Percentiles rank a stretch among this genome's conserved stretches.
Evolutionary conservation across 2,113 vertebrate species (phyloP).

Genomic region (Epinephelus moara): DNA sequence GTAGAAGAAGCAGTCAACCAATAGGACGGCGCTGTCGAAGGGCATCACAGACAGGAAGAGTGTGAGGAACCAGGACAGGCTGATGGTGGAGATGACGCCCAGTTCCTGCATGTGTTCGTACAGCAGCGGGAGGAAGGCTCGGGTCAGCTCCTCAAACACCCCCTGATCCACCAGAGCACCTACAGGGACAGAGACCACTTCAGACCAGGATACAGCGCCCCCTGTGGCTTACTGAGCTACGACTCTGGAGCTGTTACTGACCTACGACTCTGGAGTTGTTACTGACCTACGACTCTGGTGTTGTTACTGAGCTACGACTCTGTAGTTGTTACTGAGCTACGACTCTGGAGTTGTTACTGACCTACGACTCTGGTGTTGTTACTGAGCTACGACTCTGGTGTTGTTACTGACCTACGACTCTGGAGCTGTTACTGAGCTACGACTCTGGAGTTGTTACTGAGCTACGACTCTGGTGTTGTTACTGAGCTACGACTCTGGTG

Average conservation of each 20-base stretch:
- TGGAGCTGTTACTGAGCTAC: conserved; percentile 89
- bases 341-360: conserved; percentile 88
- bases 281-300: conserved; percentile 93
- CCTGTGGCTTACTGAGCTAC: conserved; percentile 88
- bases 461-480: conserved; percentile 89
- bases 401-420: conserved; percentile 92
- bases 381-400: conserved; percentile 94
- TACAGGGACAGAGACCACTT: conserved; percentile 57
- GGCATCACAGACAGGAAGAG: conserved; percentile 98
- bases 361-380: conserved; percentile 89
- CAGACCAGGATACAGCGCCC: background rate
- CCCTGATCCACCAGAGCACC: conserved; percentile 97
- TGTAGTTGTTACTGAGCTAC: conserved; percentile 89
- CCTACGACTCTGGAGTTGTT: no score
- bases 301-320: conserved; percentile 92
- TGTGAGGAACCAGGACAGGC: conserved; percentile 97
- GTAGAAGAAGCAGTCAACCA: conserved; percentile 98
- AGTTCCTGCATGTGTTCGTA: conserved; percentile 96
- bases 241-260: conserved; percentile 89
- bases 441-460: conserved; percentile 88
- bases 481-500: conserved; percentile 93
- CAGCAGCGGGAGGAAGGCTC: conserved; percentile 90
- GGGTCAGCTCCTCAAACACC: conserved; percentile 96
- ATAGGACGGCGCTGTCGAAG: conserved; percentile 94
- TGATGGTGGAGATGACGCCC: conserved; percentile 97